phyloP scores from a whole-genome alignment of 23 tunicate species.

The Trididemnum clinides region DNA sequence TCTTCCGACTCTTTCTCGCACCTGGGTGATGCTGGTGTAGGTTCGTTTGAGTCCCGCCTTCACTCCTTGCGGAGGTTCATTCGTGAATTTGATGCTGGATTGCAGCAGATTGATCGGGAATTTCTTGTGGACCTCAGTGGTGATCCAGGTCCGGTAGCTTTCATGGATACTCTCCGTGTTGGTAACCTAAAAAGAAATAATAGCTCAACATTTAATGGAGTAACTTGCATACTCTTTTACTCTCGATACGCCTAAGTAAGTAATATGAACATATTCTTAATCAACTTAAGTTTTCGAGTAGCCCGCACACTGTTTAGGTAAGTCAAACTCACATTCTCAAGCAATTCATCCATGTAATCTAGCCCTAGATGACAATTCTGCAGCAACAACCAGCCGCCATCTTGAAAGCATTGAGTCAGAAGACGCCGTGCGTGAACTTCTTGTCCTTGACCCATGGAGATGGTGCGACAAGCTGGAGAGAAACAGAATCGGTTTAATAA shows the following conservation, averaged over 20 bases:
- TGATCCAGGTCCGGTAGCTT: slow-evolving; percentile 74
- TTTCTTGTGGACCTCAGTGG: slow-evolving; percentile 77
- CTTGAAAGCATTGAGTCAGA: slow-evolving; percentile 65
- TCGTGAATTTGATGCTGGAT: slow-evolving; percentile 76
- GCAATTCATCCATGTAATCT: slow-evolving; percentile 86
- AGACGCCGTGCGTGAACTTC: slow-evolving; percentile 76
- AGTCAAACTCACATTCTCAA: slow-evolving; percentile 75
- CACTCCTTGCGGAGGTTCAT: slow-evolving; percentile 90
- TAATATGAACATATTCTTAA: no score
- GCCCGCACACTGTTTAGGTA: no score
- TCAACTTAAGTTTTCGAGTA: no score
- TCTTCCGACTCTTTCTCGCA: no score
- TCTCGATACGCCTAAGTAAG: no score
- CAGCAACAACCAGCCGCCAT: slow-evolving; percentile 84
- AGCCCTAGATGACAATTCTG: slow-evolving; percentile 90
- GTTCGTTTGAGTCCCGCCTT: slow-evolving; percentile 82
- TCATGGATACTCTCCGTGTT: slow-evolving; percentile 70
- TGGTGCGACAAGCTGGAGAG: slow-evolving; percentile 64
- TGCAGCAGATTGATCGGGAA: slow-evolving; percentile 90
- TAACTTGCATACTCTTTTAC: no score
- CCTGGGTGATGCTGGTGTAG: slow-evolving; percentile 72
- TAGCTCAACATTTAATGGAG: no score
- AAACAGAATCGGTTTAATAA: no score
- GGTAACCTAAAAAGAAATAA: slow-evolving; percentile 35
- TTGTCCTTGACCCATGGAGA: slow-evolving; percentile 95